Evolutionary conservation across 2,888 invertebrate genomes (phyloP), one percentile per base, ranked within the genome.

Genomic region (Graphium colonna): DNA sequence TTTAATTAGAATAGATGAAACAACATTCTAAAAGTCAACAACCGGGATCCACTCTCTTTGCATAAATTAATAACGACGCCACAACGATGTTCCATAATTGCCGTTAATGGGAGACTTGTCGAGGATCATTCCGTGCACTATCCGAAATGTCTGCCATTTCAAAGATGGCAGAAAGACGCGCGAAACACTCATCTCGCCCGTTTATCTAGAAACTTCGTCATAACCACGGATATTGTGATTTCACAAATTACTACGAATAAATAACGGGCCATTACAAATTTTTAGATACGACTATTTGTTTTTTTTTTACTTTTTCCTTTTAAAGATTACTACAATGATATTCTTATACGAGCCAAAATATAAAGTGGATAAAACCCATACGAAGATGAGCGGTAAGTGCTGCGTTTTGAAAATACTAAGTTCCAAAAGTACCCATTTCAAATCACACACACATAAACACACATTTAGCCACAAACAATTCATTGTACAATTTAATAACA

Each of bases 1-100:
- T 52, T 28, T 53, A 49, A 49, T 49, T 49, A 44, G 21, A 53
- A 12, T 9, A 12, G 12, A 17, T 10, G 15, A 43, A 49, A 49
- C 49, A 13, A 38, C 53, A 44, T 53, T 53, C 44, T 49, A 46
- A 53, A 44, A 42, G 49, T 53, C 39, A 48, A 31, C 44, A 53
- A 49, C 48, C 53, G 28, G 17, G 26, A 26, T 8, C 39, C 53
- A 31, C 10, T 49, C 49, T 44, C 53, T 44, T 40, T 15, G 53
- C 44, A 53, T 53, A 53, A 53, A 53, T 53, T 53, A 53, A 48
- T 5, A 16, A 31, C 26, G 12, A 17, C 43, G 42, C 38, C 28
- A 17, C 43, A 38, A 26, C 28, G 36, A 43, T 50, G 36, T 42
- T 33, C 46, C n/a, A 43, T 53, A 48, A 44, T 53, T 48, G 48